These are phyloP conservation scores for Bellardia pandia DNA, from an alignment of 2,888 invertebrate genomes.

Conservation along the genomic window DNA sequence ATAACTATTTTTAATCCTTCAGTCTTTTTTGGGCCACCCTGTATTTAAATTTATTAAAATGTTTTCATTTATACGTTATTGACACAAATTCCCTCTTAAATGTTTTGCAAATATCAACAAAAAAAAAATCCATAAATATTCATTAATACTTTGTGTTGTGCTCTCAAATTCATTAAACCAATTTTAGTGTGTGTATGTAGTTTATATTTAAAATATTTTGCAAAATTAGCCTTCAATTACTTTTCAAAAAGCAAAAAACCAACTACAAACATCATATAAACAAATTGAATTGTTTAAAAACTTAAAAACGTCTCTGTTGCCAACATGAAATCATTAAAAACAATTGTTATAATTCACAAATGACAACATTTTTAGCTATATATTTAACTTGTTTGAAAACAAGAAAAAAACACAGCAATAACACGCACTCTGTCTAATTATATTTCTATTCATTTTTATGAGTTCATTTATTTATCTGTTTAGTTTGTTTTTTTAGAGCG, in stretches of 20 bases:
- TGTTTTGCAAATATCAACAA: slow-evolving; percentile 18
- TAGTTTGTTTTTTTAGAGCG: slow-evolving; percentile 52
- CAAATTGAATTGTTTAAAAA: slow-evolving; percentile 28
- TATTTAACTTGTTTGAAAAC: slow-evolving; percentile 31
- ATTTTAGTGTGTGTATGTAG: slow-evolving; percentile 10
- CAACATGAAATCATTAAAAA: slow-evolving; percentile 12
- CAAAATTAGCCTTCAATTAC: slow-evolving; percentile 48
- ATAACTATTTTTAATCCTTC: too few species aligned
- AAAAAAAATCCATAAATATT: slow-evolving; percentile 60
- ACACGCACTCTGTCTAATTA: slow-evolving; percentile 68
- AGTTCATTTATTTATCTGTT: slow-evolving; percentile 36
- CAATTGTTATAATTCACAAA: slow-evolving; percentile 40
- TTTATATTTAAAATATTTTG: not conserved
- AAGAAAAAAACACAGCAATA: slow-evolving; percentile 11
- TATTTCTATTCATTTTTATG: slow-evolving; percentile 43
- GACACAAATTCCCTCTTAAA: slow-evolving; percentile 56
- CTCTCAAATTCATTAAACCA: slow-evolving; percentile 21
- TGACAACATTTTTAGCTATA: slow-evolving; percentile 44
- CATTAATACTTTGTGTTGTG: slow-evolving; percentile 45
- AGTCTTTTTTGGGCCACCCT: too few species aligned
- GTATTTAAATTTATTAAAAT: not conserved
- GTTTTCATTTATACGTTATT: slow-evolving; percentile 57
- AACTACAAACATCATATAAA: not conserved
- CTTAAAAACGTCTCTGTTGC: not conserved
- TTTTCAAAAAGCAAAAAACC: slow-evolving; percentile 1